A percentile compares a stretch with the other conserved stretches of the same genome.
These are phyloP conservation scores for Hephaestus fuliginosus DNA, from an alignment of 2,797 vertebrate species.

Conservation along the genomic window DNA sequence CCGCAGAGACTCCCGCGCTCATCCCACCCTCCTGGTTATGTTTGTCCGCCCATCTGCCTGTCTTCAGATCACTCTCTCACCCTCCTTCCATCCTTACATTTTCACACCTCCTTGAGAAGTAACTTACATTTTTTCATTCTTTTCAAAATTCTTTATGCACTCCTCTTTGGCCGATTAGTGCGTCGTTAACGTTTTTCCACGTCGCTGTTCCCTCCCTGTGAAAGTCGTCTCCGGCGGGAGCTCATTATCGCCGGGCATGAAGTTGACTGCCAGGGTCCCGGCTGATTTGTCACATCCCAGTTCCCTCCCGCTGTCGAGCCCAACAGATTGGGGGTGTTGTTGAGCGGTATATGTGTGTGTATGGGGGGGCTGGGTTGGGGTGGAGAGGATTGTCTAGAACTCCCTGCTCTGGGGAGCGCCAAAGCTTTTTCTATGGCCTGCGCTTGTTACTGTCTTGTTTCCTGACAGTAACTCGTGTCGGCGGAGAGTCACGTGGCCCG, in stretches of 20 bases:
- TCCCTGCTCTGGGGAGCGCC: slow-evolving; percentile 61
- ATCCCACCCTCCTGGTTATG: slow-evolving; percentile 47
- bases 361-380: slow-evolving; percentile 4
- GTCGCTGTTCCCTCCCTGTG: slow-evolving; percentile 40
- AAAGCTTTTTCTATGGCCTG: slow-evolving; percentile 43
- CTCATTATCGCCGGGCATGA: slow-evolving; percentile 86
- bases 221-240: slow-evolving; percentile 81
- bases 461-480: slow-evolving; percentile 50
- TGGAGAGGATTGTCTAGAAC: slow-evolving; percentile 57
- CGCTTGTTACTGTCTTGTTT: slow-evolving; percentile 62
- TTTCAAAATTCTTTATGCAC: slow-evolving; percentile 33
- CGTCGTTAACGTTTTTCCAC: slow-evolving; percentile 48
- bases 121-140: slow-evolving; percentile 13
- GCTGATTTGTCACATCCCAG: slow-evolving; percentile 78
- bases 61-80: slow-evolving; percentile 33
- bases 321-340: slow-evolving; percentile 66
- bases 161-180: slow-evolving; percentile 57
- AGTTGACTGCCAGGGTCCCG: slow-evolving; percentile 79
- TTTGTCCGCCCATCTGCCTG: slow-evolving; percentile 64
- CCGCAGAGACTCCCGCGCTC: slow-evolving; percentile 34
- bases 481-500: slow-evolving; percentile 10
- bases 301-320: slow-evolving; percentile 55
- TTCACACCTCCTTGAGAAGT: slow-evolving; percentile 31
- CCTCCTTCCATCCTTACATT: slow-evolving; percentile 22
- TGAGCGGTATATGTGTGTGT: slow-evolving; percentile 25